Evolutionary conservation across 1,140 invertebrate genomes (phyloP).

Genomic region (Heterodera carotae): DNA sequence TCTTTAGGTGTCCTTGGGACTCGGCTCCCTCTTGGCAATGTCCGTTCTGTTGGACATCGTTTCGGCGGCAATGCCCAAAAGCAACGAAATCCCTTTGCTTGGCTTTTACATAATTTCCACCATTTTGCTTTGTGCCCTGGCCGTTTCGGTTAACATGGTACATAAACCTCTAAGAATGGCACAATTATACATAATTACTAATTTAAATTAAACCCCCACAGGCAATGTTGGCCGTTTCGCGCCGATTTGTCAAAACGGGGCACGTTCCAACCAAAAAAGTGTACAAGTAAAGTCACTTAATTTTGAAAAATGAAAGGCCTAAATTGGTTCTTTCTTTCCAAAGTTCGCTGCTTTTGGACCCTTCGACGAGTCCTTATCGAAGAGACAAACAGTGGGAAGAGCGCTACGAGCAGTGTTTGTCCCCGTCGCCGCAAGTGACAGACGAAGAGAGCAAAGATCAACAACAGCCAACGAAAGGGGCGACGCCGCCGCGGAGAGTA

Average conservation of each 20-base stretch:
- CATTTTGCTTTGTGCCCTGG: constrained; percentile 59
- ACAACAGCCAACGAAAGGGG: background rate
- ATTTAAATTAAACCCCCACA: constrained; percentile 42
- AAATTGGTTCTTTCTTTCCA: background rate
- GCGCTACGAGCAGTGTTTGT: background rate
- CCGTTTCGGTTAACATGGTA: constrained; percentile 55
- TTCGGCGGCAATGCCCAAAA: constrained; percentile 60
- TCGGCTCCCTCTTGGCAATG: constrained; percentile 59
- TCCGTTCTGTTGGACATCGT: constrained; percentile 60
- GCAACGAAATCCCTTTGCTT: constrained; percentile 61
- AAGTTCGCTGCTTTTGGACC: constrained; percentile 6
- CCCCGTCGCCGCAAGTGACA: background rate
- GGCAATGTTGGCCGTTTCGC: constrained; percentile 43
- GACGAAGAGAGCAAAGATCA: background rate
- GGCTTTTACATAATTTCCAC: constrained; percentile 61
- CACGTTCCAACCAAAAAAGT: constrained; percentile 33
- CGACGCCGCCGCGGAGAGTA: background rate
- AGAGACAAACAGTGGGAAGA: constrained; percentile 16
- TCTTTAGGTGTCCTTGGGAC: constrained; percentile 50
- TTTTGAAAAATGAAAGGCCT: background rate
- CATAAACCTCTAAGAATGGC: constrained; percentile 32
- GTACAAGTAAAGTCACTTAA: constrained; percentile 25
- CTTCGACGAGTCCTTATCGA: background rate
- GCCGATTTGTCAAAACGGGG: constrained; percentile 33
- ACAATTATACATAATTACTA: constrained; percentile 51